Evolutionary conservation across 2,113 vertebrate species (phyloP), one percentile per base, ranked within the genome.

Genomic region (Empidonax alnorum): DNA sequence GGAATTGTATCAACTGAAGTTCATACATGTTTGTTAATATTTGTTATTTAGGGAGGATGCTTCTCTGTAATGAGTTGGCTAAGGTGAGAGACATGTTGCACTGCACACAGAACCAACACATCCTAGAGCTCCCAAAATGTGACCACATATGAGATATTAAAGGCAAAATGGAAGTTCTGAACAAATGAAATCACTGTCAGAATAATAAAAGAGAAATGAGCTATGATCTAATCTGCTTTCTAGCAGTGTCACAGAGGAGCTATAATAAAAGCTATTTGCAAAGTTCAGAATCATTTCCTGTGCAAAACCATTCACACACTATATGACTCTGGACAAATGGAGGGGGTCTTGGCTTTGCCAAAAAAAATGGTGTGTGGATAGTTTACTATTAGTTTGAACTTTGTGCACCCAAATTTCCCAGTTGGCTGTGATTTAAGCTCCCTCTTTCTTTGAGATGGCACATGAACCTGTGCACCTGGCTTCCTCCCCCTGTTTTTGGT

Each of bases 271-370:
- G 90, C 97, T 97, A 97, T 96, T 97, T 97, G 96, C 95, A 98
- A 96, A 96, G 95, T 97, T 98, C 96, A 95, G 95, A 97, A 95
- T 97, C 95, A 97, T 98, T 98, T 97, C 93, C 97, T 96, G 86
- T 96, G 96, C 95, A 97, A 97, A 97, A 94, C 96, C 97, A 97
- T 97, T 97, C 97, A 94, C 93, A 97, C 93, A 97, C 93, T 96
- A 84, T 97, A 97, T 23, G 53, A 79, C 96, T 98, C 96, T 98
- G 97, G 97, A 98, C 96, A 98, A 97, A 96, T 96, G 95, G 96
- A 97, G 96, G 96, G 94, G 94, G 94, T 93, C 93, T 91, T 84
- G 88, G 85, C 82, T 93, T 87, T 97, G 97, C 96, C 96, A 98
- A 97, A 97, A 97, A 97, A 93, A 93, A 89, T 85, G 95, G 81